Percentiles rank a stretch among this genome's conserved stretches.
Conservation (phyloP, 2,113 vertebrate genomes). For the Boleophthalmus pectinirostris region DNA sequence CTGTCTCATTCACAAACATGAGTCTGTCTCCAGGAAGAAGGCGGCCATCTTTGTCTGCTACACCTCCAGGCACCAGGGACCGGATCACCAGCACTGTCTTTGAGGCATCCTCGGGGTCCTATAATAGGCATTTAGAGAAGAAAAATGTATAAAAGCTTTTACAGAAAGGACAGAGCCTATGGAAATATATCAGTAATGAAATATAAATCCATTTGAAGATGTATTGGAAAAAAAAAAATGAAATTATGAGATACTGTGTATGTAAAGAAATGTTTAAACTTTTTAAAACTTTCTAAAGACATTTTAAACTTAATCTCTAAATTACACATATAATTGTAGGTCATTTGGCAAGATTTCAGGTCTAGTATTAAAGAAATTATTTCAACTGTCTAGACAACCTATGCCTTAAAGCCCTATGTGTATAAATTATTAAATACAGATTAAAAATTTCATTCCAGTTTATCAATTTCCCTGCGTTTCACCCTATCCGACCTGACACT, state of each 20-base stretch:
- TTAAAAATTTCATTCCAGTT: not conserved
- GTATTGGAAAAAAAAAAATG: not conserved
- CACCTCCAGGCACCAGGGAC: slow-evolving; percentile 89
- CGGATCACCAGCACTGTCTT: slow-evolving; percentile 94
- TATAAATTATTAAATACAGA: slow-evolving; percentile 1
- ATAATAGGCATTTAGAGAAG: slow-evolving; percentile 15
- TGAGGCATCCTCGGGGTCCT: slow-evolving; percentile 90
- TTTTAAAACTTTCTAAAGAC: no score
- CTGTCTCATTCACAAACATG: slow-evolving; percentile 88
- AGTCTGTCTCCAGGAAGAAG: slow-evolving; percentile 93
- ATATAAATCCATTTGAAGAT: not conserved
- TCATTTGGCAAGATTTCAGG: not conserved
- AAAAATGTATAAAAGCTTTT: not conserved
- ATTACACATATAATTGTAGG: not conserved
- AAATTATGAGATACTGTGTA: not conserved
- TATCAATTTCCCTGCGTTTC: slow-evolving; percentile 25
- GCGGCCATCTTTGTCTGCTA: slow-evolving; percentile 87
- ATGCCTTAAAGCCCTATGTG: not conserved
- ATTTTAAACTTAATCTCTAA: not conserved
- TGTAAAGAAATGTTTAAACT: not conserved
- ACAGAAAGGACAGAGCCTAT: slow-evolving; percentile 12
- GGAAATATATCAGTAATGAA: not conserved
- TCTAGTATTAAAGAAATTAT: not conserved
- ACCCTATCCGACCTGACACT: slow-evolving; percentile 13
- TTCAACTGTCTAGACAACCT: not conserved